Evolutionary conservation across 2,797 vertebrate species (phyloP).

Genomic region (Staurois parvus): DNA sequence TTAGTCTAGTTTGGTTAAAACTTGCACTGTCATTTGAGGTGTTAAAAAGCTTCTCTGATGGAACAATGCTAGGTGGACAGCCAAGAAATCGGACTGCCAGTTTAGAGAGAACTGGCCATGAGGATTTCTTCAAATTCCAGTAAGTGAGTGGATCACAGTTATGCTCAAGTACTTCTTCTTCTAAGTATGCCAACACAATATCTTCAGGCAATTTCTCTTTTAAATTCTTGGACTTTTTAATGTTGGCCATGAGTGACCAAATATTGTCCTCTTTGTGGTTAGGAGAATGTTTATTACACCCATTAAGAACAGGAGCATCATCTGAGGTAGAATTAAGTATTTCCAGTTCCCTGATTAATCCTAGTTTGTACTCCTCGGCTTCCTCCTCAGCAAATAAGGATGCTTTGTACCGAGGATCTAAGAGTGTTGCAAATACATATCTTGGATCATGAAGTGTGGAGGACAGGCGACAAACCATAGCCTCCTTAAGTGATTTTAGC

Average conservation of each 20-base stretch:
- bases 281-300: constrained; percentile 79
- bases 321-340: constrained; percentile 89
- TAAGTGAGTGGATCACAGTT: constrained; percentile 97
- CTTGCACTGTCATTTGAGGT: constrained; percentile 87
- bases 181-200: constrained; percentile 92
- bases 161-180: constrained; percentile 98
- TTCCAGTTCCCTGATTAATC: constrained; percentile 93
- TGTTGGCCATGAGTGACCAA: constrained; percentile 92
- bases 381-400: constrained; percentile 96
- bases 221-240: constrained; percentile 85
- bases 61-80: constrained; percentile 93
- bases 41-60: constrained; percentile 93
- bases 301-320: constrained; percentile 82
- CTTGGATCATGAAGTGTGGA: constrained; percentile 88
- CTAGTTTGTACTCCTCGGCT: constrained; percentile 92
- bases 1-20: constrained; percentile 88
- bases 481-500: constrained; percentile 93
- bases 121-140: constrained; percentile 94
- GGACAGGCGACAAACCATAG: constrained; percentile 91
- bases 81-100: constrained; percentile 94
- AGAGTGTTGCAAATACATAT: constrained; percentile 93
- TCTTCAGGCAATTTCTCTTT: constrained; percentile 88
- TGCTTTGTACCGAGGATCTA: constrained; percentile 96
- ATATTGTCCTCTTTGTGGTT: constrained; percentile 84
- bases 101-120: constrained; percentile 93